Evolutionary conservation across 2,888 invertebrate species (phyloP).

Genomic region (Notodonta dromedarius): DNA sequence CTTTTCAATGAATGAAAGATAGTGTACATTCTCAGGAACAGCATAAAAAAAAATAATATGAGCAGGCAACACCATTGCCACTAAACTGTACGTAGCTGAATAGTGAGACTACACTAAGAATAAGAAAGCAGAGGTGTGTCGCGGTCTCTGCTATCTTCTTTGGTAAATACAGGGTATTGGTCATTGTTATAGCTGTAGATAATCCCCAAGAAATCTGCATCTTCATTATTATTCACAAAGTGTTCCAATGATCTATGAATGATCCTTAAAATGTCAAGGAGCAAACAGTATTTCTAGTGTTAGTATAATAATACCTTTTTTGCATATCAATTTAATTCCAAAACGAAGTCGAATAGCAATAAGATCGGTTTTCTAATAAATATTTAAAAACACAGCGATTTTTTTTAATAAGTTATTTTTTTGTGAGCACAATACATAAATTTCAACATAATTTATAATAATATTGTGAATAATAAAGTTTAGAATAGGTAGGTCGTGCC

Average conservation of each 20-base stretch:
- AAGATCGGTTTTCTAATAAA: not conserved
- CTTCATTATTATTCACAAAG: not conserved
- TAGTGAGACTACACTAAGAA: too few relatives aligned
- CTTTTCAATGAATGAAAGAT: too few relatives aligned
- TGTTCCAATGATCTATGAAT: not conserved
- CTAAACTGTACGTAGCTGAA: too few relatives aligned
- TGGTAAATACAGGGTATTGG: too few relatives aligned
- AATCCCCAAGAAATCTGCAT: not conserved
- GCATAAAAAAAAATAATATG: too few relatives aligned
- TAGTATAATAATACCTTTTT: not conserved
- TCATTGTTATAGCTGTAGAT: too few relatives aligned
- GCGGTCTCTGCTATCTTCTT: too few relatives aligned
- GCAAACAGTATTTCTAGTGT: not conserved
- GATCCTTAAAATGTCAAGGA: not conserved
- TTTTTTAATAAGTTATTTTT: not conserved
- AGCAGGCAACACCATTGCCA: too few relatives aligned
- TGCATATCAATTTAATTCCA: not conserved
- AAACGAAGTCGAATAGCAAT: not conserved
- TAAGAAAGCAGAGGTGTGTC: too few relatives aligned
- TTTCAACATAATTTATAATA: not conserved
- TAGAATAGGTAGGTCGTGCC: not conserved
- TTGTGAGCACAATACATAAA: not conserved
- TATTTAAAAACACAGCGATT: not conserved
- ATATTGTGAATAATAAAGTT: slow-evolving; percentile 4
- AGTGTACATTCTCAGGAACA: too few relatives aligned